Percentiles rank a stretch among this genome's conserved stretches.
These are phyloP conservation scores for Luperina nickerlii DNA, from an alignment of 2,888 invertebrate genomes.

Conservation along the genomic window DNA sequence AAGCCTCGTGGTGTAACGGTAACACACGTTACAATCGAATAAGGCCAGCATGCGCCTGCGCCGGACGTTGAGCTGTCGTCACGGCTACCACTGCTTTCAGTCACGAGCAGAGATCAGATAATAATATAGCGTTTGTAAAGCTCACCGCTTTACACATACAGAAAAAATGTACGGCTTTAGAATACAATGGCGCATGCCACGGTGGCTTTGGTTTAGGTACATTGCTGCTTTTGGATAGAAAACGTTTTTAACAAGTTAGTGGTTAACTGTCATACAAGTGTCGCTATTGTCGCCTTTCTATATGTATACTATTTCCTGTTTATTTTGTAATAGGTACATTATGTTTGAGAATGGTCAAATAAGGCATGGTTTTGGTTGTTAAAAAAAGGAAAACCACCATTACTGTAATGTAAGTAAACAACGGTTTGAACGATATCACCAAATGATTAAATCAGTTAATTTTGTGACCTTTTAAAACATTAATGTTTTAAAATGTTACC, in stretches of 20 bases:
- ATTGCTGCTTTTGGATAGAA: not conserved
- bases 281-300: slow-evolving; percentile 1
- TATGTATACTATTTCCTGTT: not conserved
- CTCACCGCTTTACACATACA: slow-evolving; percentile 23
- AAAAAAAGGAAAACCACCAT: too few species aligned
- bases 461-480: too few species aligned
- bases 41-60: slow-evolving; percentile 23
- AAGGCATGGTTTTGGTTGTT: not conserved
- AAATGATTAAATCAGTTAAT: too few species aligned
- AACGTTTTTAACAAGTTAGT: not conserved
- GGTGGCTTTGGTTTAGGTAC: not conserved
- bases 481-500: too few species aligned
- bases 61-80: slow-evolving; percentile 29
- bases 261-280: not conserved
- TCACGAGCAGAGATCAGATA: slow-evolving; percentile 50
- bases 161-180: slow-evolving; percentile 19
- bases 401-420: too few species aligned
- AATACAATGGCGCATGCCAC: slow-evolving; percentile 2
- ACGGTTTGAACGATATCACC: too few species aligned
- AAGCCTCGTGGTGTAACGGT: slow-evolving; percentile 34
- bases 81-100: slow-evolving; percentile 18
- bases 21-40: slow-evolving; percentile 38
- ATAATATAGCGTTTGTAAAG: slow-evolving; percentile 36
- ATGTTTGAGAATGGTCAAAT: slow-evolving; percentile 5
- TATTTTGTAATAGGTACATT: slow-evolving; percentile 1